Base-by-base conservation (phyloP, 2,888 invertebrate genomes). In the Seira ritae region DNA sequence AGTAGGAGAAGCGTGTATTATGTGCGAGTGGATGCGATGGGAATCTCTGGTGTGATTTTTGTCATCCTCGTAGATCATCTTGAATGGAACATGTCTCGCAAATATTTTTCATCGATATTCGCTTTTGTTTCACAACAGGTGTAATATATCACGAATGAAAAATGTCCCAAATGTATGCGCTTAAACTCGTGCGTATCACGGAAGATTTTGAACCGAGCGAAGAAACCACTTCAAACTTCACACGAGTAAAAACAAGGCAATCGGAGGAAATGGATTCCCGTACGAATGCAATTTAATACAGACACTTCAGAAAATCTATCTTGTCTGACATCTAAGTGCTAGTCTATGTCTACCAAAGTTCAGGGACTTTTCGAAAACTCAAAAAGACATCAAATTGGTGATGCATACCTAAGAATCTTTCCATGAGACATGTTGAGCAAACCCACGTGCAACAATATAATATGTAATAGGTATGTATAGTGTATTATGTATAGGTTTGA, bases 41-140 rank as follows among this genome's bases (percentile, higher is more conserved):
- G 3, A 31, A 31, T 8, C 17, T 50, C 17, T 50, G 17, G 15
- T n/a, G 50, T 50, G 50, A 50, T 50, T 50, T 50, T 50, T 50
- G 50, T 50, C 50, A 50, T 50, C 50, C 50, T 50, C 50, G 50
- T 50, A 12, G 6, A 50, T 50, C 50, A 50, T 31, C 50, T 50
- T n/a, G 12, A 50, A 50, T n/a, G 50, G 50, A 50, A 50, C 50
- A 50, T 50, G 50, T 50, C 50, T 50, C 50, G 12, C 50, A 50
- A 50, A 50, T 50, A 50, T 50, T 50, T 50, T 50, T 50, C 17
- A 50, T 50, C 12, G 50, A 50, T 50, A 31, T 50, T 50, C 17
- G 50, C 50, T n/a, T 50, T 50, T 50, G 31, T 50, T 50, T 50
- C 50, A 50, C 50, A 50, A 50, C 50, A 50, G 50, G 50, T 50